Evolutionary conservation across 2,888 invertebrate genomes (phyloP), one percentile per base, ranked within the genome.

Genomic region (Heliconius ismenius): DNA sequence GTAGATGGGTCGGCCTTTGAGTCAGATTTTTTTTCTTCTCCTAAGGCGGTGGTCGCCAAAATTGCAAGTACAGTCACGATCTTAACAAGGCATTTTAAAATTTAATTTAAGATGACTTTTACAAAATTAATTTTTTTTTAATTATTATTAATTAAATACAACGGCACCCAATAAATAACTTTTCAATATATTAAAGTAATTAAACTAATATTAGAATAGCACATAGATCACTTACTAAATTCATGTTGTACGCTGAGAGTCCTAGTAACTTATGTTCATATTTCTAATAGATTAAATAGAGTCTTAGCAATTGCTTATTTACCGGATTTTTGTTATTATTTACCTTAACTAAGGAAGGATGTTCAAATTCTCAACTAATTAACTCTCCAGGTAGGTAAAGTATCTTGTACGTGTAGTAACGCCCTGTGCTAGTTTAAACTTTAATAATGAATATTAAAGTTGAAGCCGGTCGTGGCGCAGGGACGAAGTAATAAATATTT

Each of bases 181-280:
- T 21, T 64, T 21, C 13, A 36, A 11, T 54, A 54, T 49, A 70
- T 70, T 21, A 36, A 18, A n/a, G 4, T 43, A 36, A 39, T 6
- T n/a, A 39, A n/a, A 11, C 3, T 3, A 54, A 32, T 60, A 43
- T 9, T 67, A 39, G 36, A 28, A 36, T 32, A 54, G 32, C 2
- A 21, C 39, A 26, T 43, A 24, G 24, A 39, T 39, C 10, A 73
- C 75, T 76, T 73, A 79, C 79, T 75, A 73, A 74, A 76, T 72
- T 67, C 79, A 79, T 79, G 79, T 63, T 79, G 76, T 73, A 67
- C 62, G 78, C 32, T 73, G 54, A 64, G 75, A 43, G 54, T 63
- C 49, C 60, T 32, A 43, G 36, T 58, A 76, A 73, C 60, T 62
- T 76, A 73, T 79, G 68, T 28, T 64, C 39, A 63, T 68, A 54